These are phyloP conservation scores for Heteronetta atricapilla DNA, from an alignment of 2,113 vertebrate species.

Conservation along the genomic window DNA sequence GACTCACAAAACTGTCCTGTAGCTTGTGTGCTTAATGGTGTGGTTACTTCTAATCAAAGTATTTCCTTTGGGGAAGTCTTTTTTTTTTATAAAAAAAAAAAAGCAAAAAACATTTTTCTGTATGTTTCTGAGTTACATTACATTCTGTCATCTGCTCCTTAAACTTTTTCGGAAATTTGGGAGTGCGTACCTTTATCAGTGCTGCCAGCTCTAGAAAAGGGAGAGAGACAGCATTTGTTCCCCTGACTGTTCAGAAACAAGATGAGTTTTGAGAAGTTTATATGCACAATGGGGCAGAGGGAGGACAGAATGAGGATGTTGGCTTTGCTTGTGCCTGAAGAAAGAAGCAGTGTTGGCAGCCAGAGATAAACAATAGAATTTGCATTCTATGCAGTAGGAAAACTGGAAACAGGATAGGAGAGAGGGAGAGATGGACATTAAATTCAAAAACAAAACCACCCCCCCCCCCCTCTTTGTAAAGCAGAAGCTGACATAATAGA, in stretches of 20 bases:
- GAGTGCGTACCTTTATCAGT: neutral
- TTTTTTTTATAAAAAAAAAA: neutral
- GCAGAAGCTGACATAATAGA: neutral
- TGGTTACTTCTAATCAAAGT: neutral
- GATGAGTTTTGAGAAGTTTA: too few relatives aligned
- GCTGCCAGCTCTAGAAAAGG: neutral
- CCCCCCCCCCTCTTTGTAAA: neutral
- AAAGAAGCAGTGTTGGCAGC: neutral
- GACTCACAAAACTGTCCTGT: neutral
- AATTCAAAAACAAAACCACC: neutral
- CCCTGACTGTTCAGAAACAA: too few relatives aligned
- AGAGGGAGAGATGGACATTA: neutral
- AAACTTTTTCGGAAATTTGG: neutral
- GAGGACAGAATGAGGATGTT: too few relatives aligned
- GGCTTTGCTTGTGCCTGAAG: too few relatives aligned
- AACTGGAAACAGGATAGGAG: neutral
- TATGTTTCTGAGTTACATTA: neutral
- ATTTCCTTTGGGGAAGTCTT: neutral
- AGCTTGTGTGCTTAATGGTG: accelerated
- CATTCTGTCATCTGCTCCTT: neutral
- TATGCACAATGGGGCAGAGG: too few relatives aligned
- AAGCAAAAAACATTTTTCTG: neutral
- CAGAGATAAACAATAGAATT: neutral
- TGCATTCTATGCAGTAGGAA: neutral
- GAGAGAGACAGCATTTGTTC: neutral